phyloP scores from a whole-genome alignment of 2,797 vertebrate genomes.

The Prionace glauca region DNA sequence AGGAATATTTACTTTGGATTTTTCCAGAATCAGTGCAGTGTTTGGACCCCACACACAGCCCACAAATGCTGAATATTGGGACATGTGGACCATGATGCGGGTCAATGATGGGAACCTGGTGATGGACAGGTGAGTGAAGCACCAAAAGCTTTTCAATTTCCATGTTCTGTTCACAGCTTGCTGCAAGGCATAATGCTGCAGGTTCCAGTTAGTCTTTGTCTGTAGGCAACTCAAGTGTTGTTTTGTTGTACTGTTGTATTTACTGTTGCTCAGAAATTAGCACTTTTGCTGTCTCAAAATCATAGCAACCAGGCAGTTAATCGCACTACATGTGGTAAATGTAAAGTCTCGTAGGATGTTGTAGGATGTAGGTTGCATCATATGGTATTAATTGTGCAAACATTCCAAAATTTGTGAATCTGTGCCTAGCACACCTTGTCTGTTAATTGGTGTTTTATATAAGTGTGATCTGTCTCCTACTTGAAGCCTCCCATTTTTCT shows the following conservation, averaged over 20 bases:
- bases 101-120: slow-evolving; percentile 87
- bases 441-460: background rate
- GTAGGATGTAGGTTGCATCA: background rate
- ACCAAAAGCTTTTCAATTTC: background rate
- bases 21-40: slow-evolving; percentile 71
- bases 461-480: background rate
- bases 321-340: background rate
- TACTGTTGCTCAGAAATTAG: background rate
- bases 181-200: background rate
- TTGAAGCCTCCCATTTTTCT: background rate
- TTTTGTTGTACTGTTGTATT: background rate
- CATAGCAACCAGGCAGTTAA: background rate
- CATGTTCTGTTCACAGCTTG: background rate
- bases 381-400: background rate
- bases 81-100: slow-evolving; percentile 84
- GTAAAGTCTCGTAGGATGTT: background rate
- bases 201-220: background rate
- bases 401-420: background rate
- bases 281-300: background rate
- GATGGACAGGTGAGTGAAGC: slow-evolving; percentile 71
- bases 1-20: slow-evolving; percentile 24
- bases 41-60: slow-evolving; percentile 90
- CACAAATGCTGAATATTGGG: slow-evolving; percentile 80
- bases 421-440: background rate
- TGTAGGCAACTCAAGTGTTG: background rate